Conservation (phyloP, 2,797 vertebrate species). For the Limosa lapponica region DNA sequence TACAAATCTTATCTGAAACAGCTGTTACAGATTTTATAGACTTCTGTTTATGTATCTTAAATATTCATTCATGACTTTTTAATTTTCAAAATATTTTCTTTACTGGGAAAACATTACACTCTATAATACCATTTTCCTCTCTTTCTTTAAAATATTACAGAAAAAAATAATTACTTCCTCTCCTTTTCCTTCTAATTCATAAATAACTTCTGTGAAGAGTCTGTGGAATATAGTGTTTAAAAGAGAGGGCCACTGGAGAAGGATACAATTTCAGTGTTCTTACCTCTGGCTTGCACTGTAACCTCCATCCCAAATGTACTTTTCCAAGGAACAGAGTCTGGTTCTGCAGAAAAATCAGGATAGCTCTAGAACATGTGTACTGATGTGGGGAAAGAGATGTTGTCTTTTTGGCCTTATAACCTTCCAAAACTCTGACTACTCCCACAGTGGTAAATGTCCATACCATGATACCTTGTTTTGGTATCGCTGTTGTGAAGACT, state of each 20-base stretch:
- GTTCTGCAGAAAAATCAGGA: neutral
- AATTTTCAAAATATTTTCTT: constrained; percentile 75
- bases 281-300: neutral
- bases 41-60: constrained; percentile 42
- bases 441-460: neutral
- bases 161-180: constrained; percentile 27
- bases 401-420: neutral
- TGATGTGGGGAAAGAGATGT: neutral
- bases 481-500: neutral
- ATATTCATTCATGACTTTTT: constrained; percentile 69
- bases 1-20: constrained; percentile 5
- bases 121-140: constrained; percentile 56
- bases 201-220: neutral
- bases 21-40: neutral
- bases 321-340: neutral
- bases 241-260: neutral
- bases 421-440: neutral
- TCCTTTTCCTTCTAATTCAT: neutral
- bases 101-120: constrained; percentile 65
- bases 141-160: constrained; percentile 55
- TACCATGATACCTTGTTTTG: neutral
- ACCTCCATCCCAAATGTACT: neutral
- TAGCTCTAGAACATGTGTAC: neutral
- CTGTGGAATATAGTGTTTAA: neutral
- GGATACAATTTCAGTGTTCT: neutral